A percentile compares a stretch with the other conserved stretches of the same genome.
Conservation (phyloP, 2,113 vertebrate species). For the Trematomus loennbergii region DNA sequence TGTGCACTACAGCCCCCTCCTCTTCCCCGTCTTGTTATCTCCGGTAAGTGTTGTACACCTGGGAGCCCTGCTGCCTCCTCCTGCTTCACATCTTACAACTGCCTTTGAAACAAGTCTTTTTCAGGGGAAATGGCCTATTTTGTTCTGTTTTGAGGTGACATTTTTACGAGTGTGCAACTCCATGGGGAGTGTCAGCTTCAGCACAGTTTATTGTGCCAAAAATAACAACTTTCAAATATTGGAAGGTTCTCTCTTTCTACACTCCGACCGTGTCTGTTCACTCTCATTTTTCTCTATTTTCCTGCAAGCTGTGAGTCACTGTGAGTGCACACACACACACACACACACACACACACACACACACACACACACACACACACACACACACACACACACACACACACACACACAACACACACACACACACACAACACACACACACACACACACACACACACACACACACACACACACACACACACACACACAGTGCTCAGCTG, state of each 20-base stretch:
- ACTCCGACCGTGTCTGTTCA: constrained; percentile 5
- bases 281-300: constrained; percentile 36
- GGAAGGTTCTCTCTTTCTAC: constrained; percentile 15
- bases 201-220: constrained; percentile 26
- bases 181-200: constrained; percentile 47
- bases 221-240: constrained; percentile 39
- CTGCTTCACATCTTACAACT: constrained; percentile 50
- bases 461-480: too few species aligned
- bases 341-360: constrained; percentile 12
- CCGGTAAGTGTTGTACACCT: constrained; percentile 46
- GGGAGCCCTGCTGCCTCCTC: constrained; percentile 48
- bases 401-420: too few species aligned
- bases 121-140: constrained; percentile 58
- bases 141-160: constrained; percentile 56
- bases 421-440: too few species aligned
- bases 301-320: constrained; percentile 14
- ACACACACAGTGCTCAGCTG: too few species aligned
- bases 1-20: constrained; percentile 8
- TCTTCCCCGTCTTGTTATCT: constrained; percentile 22
- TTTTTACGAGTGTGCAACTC: constrained; percentile 48
- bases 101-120: constrained; percentile 61
- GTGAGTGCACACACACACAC: background rate
- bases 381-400: constrained; percentile 2
- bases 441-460: too few species aligned
- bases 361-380: background rate